These are phyloP conservation scores for Ladona fulva DNA, from an alignment of 1,140 invertebrate species.

Conservation along the genomic window DNA sequence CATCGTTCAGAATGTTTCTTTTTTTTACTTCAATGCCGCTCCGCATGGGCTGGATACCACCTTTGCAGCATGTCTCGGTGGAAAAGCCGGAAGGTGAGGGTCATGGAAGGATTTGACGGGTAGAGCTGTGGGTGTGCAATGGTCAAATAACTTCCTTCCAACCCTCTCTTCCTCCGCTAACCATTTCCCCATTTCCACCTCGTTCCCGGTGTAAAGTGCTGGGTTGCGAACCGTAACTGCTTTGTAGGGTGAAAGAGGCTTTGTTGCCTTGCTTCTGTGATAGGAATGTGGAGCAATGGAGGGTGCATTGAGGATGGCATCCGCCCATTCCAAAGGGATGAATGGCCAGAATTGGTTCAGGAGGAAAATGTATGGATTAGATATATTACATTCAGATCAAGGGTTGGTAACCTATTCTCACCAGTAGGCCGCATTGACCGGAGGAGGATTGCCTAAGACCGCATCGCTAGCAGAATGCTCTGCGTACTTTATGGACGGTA, in stretches of 20 bases:
- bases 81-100: too few relatives aligned
- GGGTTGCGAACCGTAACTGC: conserved; percentile 1
- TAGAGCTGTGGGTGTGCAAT: too few relatives aligned
- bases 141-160: not conserved
- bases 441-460: too few relatives aligned
- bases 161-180: not conserved
- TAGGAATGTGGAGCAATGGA: not conserved
- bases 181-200: not conserved
- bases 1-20: too few relatives aligned
- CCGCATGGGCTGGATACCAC: too few relatives aligned
- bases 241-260: not conserved
- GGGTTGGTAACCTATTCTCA: not conserved
- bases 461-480: too few relatives aligned
- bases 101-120: too few relatives aligned
- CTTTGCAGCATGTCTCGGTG: too few relatives aligned
- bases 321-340: not conserved
- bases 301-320: not conserved
- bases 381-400: not conserved
- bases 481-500: too few relatives aligned
- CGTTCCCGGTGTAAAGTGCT: not conserved
- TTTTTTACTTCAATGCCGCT: too few relatives aligned
- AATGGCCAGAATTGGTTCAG: not conserved
- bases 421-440: too few relatives aligned
- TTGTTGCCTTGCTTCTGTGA: not conserved
- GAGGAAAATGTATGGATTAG: not conserved